Base-by-base conservation (phyloP, 2,113 vertebrate genomes). In the Gymnobelideus leadbeateri region DNA sequence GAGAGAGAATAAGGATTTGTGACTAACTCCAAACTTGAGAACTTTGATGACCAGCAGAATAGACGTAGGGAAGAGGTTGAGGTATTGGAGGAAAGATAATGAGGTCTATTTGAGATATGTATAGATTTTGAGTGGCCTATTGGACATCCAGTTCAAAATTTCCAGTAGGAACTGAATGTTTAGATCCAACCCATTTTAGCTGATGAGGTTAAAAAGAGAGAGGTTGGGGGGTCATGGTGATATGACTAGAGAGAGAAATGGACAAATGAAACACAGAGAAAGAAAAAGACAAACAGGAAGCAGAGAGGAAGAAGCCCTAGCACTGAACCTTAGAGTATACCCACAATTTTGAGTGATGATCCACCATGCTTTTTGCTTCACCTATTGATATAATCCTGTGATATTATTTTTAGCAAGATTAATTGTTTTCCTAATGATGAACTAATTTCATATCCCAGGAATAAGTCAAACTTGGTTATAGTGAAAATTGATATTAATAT, bases 61-160 rank as follows among this genome's bases (percentile, higher is more conserved):
- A 84, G 68, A 43, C 9, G 28, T 25, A 52, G 46, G 14, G 37
- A 91, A 61, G 55, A 95, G 57, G 92, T n/a, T 24, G 23, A 11
- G 9, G 11, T 93, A 10, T 37, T 84, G 47, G 37, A 26, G 51
- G 6, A 93, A 51, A 53, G 37, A 6, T 10, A 14, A 91, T 37
- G 8, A 68, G 3, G 12, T 84, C 77, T 84, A 43, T 84, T 84
- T 24, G 90, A 92, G 55, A 16, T 51, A 50, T 37, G 89, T 24
- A 24, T 11, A 8, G 0, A 21, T 46, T 1, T 51, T 53, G n/a
- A 12, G 1, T 37, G 43, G 1, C 5, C 50, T 14, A 2, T n/a
- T 89, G 5, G 3, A 31, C 53, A 24, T 12, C 3, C 52, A 47
- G 53, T 91, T 57, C 21, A 23, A 52, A 25, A 5, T 93, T 50